Percentiles rank a stretch among this genome's conserved stretches.
Evolutionary conservation across 2,888 invertebrate species (phyloP).

Genomic region (Halictus ligatus): DNA sequence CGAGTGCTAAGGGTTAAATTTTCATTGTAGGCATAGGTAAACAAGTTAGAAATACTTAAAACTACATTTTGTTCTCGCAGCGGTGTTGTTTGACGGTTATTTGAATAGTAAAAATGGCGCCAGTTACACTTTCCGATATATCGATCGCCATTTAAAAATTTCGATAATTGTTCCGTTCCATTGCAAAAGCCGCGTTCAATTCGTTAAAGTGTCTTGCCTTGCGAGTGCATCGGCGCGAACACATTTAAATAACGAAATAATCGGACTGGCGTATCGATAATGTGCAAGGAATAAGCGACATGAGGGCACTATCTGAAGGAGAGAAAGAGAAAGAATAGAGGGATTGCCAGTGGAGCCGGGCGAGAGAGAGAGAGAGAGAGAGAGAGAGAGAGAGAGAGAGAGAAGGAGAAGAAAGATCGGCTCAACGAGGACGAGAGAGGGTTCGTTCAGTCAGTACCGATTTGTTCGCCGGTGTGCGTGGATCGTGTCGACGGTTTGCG

Average conservation of each 20-base stretch:
- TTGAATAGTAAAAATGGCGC: not conserved
- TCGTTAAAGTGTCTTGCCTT: too few species aligned
- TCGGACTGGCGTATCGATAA: not conserved
- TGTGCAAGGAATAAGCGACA: slow-evolving; percentile 24
- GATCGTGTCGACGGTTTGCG: slow-evolving; percentile 59
- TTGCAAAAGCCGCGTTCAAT: slow-evolving; percentile 6
- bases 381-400: not conserved
- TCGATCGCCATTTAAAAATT: slow-evolving; percentile 18
- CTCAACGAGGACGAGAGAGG: slow-evolving; percentile 62
- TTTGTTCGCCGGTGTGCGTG: slow-evolving; percentile 76
- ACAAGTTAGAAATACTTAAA: not conserved
- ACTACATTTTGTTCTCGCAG: not conserved
- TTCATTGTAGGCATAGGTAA: not conserved
- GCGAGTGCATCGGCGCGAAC: not conserved
- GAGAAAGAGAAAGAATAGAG: slow-evolving; percentile 23
- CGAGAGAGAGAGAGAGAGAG: slow-evolving; percentile 19
- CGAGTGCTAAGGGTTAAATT: too few species aligned
- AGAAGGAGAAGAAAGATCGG: slow-evolving; percentile 39
- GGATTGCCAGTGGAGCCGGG: slow-evolving; percentile 6
- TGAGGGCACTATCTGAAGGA: slow-evolving; percentile 52
- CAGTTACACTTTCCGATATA: not conserved
- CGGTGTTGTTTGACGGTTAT: not conserved
- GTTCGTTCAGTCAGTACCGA: slow-evolving; percentile 76
- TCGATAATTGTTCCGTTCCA: slow-evolving; percentile 23
- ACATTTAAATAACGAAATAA: not conserved